Base-by-base conservation (phyloP, 2,797 vertebrate genomes). In the Dallia pectoralis region DNA sequence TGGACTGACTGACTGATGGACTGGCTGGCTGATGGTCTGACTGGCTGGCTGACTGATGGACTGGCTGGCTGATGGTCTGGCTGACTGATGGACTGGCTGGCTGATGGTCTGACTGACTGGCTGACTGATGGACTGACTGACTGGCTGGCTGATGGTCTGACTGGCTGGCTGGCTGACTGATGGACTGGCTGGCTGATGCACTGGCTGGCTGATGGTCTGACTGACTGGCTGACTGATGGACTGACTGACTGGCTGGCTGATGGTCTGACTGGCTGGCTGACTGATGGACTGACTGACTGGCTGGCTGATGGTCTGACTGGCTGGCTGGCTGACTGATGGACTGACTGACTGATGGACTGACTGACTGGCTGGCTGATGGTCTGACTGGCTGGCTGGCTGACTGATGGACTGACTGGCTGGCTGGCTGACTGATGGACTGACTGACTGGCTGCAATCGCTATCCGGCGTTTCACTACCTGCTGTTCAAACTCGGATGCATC, bases 361-460 rank as follows among this genome's bases (percentile, higher is more conserved):
- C n/a, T n/a, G n/a, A n/a, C n/a, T n/a, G n/a, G n/a, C 12, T 53
- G 3, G 0, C 7, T 22, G n/a, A 11, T 0, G 3, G 0, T 11
- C 8, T 16, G 9, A 4, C 9, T 56, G 51, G 2, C n/a, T 22
- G 1, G 0, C 51, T 53, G 51, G 0, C 51, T 18, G 4, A 11
- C n/a, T 15, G 1, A n/a, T 6, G 19, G 49, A 1, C 49, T 51
- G 47, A 1, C 16, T 19, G 16, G 1, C 48, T 16, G 48, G 3
- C 48, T 49, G 48, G 1, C 48, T 49, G 2, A 0, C 48, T 49
- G 48, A 7, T 4, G 5, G 16, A 0, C 16, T 53, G 19, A 19
- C 15, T 51, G 49, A 18, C 49, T 51, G 8, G 9, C 53, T 56
- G 51, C 22, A 56, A 22, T 56, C 51, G 25, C 7, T 56, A 9